Evolutionary conservation across 2,797 vertebrate genomes (phyloP).

Genomic region (Lepidocolaptes lacrymiger): DNA sequence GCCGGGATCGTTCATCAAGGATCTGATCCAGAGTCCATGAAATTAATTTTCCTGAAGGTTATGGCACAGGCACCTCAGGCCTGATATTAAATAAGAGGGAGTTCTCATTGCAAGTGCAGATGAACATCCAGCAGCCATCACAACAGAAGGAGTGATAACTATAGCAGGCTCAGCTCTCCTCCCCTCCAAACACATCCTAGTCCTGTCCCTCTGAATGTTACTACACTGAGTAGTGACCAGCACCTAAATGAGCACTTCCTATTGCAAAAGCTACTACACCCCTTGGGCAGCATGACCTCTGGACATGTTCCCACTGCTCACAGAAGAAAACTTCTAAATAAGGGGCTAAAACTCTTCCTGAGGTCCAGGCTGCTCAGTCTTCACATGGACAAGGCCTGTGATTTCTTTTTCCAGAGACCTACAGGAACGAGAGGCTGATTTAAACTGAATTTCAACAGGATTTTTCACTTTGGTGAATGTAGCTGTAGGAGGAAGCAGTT

Average conservation of each 20-base stretch:
- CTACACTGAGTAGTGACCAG: background rate
- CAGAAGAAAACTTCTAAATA: background rate
- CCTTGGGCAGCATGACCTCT: accelerated
- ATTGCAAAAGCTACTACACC: accelerated
- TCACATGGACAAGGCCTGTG: background rate
- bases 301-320: accelerated
- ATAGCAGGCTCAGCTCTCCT: background rate
- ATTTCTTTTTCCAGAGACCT: background rate
- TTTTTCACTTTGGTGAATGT: background rate
- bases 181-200: background rate
- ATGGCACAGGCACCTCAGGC: background rate
- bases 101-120: background rate
- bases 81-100: background rate
- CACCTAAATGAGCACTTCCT: background rate
- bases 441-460: background rate
- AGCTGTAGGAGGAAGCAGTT: background rate
- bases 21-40: background rate
- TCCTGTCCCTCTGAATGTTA: background rate
- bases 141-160: background rate
- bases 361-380: background rate
- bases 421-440: background rate
- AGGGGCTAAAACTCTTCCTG: background rate
- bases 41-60: background rate
- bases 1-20: background rate
- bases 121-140: background rate